Conservation (phyloP, 2,888 invertebrate genomes). For the Agrilus mali region DNA sequence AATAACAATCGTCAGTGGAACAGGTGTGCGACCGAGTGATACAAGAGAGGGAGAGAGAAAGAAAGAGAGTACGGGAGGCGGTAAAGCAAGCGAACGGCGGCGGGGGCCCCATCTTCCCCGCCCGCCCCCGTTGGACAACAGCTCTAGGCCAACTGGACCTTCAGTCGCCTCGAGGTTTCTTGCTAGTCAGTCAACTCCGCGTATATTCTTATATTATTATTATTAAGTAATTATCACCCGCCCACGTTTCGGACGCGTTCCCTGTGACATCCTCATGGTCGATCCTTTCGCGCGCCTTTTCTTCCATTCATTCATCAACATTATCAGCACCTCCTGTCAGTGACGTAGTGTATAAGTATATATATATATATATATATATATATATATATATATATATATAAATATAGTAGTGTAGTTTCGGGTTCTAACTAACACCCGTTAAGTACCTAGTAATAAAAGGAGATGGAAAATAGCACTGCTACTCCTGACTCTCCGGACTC, state of each 20-base stretch:
- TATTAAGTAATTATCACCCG: not conserved
- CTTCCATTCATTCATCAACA: too few relatives aligned
- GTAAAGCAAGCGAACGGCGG: conserved; percentile 23
- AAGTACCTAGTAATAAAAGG: conserved; percentile 10
- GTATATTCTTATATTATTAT: conserved; percentile 11
- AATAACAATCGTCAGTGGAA: too few relatives aligned
- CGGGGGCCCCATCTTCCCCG: conserved; percentile 16
- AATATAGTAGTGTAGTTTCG: not conserved
- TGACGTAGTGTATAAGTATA: too few relatives aligned
- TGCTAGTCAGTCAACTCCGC: conserved; percentile 29
- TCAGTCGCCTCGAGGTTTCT: conserved; percentile 32
- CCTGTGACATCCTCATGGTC: not conserved
- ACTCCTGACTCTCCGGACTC: conserved; percentile 34
- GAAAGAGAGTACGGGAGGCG: conserved; percentile 16
- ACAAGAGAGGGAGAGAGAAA: too few relatives aligned
- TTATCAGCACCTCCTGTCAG: not conserved
- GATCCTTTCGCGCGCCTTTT: conserved; percentile 1
- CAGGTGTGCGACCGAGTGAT: too few relatives aligned
- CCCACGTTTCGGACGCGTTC: not conserved
- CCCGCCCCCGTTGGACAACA: conserved; percentile 27
- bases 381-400: too few relatives aligned
- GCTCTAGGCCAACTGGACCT: conserved; percentile 31
- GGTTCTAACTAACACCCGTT: conserved; percentile 7
- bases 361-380: too few relatives aligned
- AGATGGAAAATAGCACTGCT: conserved; percentile 29